phyloP scores from a whole-genome alignment of 2,888 invertebrate species.

The Subacronicta megacephala region DNA sequence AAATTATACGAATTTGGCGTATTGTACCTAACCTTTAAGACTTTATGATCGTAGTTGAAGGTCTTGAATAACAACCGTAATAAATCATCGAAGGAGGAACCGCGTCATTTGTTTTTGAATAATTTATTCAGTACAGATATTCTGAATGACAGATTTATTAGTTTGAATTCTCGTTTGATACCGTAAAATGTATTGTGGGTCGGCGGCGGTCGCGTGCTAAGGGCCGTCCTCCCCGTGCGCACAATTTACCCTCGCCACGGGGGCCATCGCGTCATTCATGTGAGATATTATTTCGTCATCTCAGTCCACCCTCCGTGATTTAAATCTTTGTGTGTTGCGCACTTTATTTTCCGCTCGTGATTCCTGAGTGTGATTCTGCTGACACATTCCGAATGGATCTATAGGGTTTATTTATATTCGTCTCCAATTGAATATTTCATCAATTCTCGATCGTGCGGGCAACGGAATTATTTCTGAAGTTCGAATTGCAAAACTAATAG shows the following conservation, averaged over 20 bases:
- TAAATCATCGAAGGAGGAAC: slow-evolving; percentile 30
- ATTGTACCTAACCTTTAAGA: slow-evolving; percentile 16
- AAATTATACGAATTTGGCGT: slow-evolving; percentile 5
- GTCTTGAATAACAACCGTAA: slow-evolving; percentile 11
- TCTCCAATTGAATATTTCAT: slow-evolving; percentile 23
- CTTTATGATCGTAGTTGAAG: neutral
- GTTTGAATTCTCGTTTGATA: slow-evolving; percentile 52
- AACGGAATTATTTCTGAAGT: neutral
- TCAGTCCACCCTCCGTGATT: slow-evolving; percentile 67
- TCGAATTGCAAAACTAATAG: too few relatives aligned
- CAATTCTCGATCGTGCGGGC: neutral
- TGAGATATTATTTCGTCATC: slow-evolving; percentile 77
- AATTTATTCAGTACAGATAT: slow-evolving; percentile 29
- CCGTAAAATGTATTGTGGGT: slow-evolving; percentile 58
- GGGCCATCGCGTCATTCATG: slow-evolving; percentile 71
- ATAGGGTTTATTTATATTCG: slow-evolving; percentile 20
- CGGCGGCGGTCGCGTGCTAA: slow-evolving; percentile 58
- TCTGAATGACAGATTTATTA: slow-evolving; percentile 54
- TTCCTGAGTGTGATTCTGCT: slow-evolving; percentile 37
- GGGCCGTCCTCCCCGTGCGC: slow-evolving; percentile 66
- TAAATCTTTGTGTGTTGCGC: slow-evolving; percentile 73
- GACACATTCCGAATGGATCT: slow-evolving; percentile 42
- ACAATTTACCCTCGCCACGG: slow-evolving; percentile 70
- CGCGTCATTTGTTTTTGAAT: slow-evolving; percentile 37
- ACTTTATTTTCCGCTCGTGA: slow-evolving; percentile 73